These are phyloP conservation scores for Oryzaephilus surinamensis DNA, from an alignment of 1,140 invertebrate species.

Conservation along the genomic window DNA sequence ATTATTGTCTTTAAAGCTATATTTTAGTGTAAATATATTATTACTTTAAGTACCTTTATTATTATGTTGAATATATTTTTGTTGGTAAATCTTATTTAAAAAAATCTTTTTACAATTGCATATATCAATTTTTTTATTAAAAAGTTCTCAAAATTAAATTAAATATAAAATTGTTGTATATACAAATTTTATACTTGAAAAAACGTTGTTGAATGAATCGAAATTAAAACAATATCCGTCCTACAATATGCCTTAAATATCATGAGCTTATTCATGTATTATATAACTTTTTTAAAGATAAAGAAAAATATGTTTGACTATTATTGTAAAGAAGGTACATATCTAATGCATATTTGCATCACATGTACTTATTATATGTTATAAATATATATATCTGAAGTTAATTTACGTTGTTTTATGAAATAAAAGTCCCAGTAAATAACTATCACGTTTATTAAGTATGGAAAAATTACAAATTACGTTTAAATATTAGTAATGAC, in stretches of 20 bases:
- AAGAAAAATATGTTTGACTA: no score
- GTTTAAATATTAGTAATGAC: conserved; percentile 12
- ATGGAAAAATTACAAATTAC: neutral
- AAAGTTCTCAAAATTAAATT: no score
- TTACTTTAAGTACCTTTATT: conserved; percentile 8
- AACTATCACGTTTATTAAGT: no score
- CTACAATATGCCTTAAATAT: conserved; percentile 8
- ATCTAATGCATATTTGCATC: conserved; percentile 26
- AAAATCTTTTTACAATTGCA: conserved; percentile 7
- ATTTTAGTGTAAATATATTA: conserved; percentile 6
- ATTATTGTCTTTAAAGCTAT: no score
- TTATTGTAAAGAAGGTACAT: conserved; percentile 20
- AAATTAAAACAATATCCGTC: conserved; percentile 6
- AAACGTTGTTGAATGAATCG: conserved; percentile 3
- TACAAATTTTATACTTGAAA: no score
- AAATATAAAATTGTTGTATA: no score
- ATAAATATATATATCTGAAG: conserved; percentile 30
- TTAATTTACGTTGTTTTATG: conserved; percentile 16
- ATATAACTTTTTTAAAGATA: conserved; percentile 9
- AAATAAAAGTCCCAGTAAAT: conserved; percentile 4
- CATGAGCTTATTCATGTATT: no score
- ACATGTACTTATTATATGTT: conserved; percentile 29
- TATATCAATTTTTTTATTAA: conserved; percentile 6
- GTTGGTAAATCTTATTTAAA: conserved; percentile 4
- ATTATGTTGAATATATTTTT: conserved; percentile 7